These are phyloP conservation scores for Drosophila trapezifrons DNA, from an alignment of 1,140 invertebrate genomes.

Conservation along the genomic window DNA sequence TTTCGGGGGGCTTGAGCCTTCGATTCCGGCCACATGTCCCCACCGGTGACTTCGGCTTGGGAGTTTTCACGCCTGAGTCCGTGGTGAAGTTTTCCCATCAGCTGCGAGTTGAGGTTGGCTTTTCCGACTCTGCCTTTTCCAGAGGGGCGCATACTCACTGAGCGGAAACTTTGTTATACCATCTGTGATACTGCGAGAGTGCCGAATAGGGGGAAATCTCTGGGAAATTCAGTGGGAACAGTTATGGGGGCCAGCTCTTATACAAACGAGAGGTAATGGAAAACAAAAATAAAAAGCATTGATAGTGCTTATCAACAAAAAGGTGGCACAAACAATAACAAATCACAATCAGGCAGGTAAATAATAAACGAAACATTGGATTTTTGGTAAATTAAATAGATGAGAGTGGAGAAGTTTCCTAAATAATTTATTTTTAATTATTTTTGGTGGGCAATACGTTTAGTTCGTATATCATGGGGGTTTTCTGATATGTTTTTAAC, in stretches of 20 bases:
- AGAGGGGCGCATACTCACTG: conserved; percentile 47
- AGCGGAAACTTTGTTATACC: conserved; percentile 1
- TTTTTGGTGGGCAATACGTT: background rate
- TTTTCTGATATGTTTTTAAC: too few species aligned
- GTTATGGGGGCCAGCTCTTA: conserved; percentile 6
- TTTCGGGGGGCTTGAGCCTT: conserved; percentile 11
- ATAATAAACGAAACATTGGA: background rate
- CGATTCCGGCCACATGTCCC: conserved; percentile 21
- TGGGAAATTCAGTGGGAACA: conserved; percentile 35
- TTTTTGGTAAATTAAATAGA: background rate
- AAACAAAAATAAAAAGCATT: conserved; percentile 44
- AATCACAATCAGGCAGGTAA: conserved; percentile 3
- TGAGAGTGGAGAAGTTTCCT: background rate
- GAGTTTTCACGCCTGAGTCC: conserved; percentile 39
- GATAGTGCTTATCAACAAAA: conserved; percentile 71
- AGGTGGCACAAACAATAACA: conserved; percentile 20
- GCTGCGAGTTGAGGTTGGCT: conserved; percentile 62
- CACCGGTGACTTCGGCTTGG: conserved; percentile 41
- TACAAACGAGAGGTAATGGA: conserved; percentile 31
- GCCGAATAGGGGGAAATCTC: background rate
- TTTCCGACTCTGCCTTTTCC: conserved; percentile 20
- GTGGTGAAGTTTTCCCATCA: conserved; percentile 59
- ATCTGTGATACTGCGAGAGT: conserved; percentile 16
- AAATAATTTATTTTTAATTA: background rate
- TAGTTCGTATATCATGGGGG: too few species aligned